Conservation (phyloP, 2,888 invertebrate genomes). For the Pristionchus arcanus region DNA sequence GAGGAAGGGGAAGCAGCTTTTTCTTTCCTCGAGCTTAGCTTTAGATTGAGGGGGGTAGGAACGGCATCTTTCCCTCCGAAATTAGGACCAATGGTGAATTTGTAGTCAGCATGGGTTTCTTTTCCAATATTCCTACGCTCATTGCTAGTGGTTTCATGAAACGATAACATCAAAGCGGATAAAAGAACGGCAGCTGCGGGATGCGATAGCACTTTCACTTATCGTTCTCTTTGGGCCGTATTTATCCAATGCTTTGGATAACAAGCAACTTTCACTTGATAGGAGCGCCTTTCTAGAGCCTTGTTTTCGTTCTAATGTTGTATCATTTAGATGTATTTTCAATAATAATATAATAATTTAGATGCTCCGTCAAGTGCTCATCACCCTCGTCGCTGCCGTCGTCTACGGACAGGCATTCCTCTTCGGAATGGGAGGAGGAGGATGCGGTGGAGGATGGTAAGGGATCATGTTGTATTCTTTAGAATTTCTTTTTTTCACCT, state of each 20-base stretch:
- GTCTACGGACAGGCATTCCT: slow-evolving; percentile 45
- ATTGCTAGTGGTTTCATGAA: neutral
- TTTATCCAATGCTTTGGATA: too few species aligned
- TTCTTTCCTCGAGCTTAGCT: too few species aligned
- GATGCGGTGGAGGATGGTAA: slow-evolving; percentile 50
- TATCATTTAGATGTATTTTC: neutral
- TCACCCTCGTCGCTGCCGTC: neutral
- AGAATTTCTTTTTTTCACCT: too few species aligned
- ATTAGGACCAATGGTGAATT: too few species aligned
- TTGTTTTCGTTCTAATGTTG: neutral
- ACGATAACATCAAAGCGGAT: neutral
- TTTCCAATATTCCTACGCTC: too few species aligned
- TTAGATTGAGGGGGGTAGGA: too few species aligned
- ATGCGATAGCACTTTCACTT: neutral
- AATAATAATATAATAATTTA: neutral
- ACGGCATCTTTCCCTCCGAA: too few species aligned
- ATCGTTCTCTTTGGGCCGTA: neutral
- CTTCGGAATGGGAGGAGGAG: slow-evolving; percentile 47
- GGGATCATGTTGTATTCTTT: neutral
- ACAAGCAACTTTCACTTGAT: neutral
- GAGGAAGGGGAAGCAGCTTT: too few species aligned
- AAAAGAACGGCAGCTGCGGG: neutral
- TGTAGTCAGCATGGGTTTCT: too few species aligned
- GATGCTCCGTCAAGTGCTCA: slow-evolving; percentile 48
- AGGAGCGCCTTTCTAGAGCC: neutral